These are phyloP conservation scores for Bagarius yarrelli DNA, from an alignment of 2,113 vertebrate species.

Conservation along the genomic window DNA sequence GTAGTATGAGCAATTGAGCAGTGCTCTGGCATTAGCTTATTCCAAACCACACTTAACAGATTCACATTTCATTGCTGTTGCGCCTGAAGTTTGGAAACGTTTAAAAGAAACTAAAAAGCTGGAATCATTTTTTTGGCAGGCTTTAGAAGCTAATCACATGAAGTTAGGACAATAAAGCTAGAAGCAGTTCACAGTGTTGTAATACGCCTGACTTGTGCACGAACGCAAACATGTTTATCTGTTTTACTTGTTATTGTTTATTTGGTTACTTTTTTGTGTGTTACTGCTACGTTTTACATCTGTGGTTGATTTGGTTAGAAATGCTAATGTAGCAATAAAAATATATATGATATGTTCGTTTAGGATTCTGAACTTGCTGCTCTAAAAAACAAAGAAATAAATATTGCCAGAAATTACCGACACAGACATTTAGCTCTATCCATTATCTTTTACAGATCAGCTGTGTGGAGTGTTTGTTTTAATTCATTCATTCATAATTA, in stretches of 20 bases:
- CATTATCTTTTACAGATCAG: not conserved
- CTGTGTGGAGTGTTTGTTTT: not conserved
- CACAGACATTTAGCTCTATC: not conserved
- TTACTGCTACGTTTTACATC: not conserved
- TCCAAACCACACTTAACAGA: slow-evolving; percentile 31
- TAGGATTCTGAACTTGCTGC: slow-evolving; percentile 1
- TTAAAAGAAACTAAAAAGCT: slow-evolving; percentile 25
- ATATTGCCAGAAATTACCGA: not conserved
- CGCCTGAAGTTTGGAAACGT: slow-evolving; percentile 22
- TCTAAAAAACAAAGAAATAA: not conserved
- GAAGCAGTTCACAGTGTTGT: slow-evolving; percentile 25
- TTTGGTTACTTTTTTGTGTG: not conserved
- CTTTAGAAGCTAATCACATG: slow-evolving; percentile 33
- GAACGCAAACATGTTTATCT: slow-evolving; percentile 12
- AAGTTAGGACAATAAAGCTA: not conserved
- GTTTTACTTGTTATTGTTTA: not conserved
- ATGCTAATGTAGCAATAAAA: not conserved
- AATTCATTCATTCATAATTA: not conserved
- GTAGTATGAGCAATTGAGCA: slow-evolving; percentile 32
- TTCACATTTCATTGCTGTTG: slow-evolving; percentile 34
- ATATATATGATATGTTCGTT: not conserved
- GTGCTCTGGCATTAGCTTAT: slow-evolving; percentile 1
- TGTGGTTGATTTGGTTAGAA: not conserved
- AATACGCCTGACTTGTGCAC: slow-evolving; percentile 22
- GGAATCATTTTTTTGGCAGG: slow-evolving; percentile 41